Evolutionary conservation across 2,113 vertebrate species (phyloP).

Genomic region (Ornithorhynchus anatinus): DNA sequence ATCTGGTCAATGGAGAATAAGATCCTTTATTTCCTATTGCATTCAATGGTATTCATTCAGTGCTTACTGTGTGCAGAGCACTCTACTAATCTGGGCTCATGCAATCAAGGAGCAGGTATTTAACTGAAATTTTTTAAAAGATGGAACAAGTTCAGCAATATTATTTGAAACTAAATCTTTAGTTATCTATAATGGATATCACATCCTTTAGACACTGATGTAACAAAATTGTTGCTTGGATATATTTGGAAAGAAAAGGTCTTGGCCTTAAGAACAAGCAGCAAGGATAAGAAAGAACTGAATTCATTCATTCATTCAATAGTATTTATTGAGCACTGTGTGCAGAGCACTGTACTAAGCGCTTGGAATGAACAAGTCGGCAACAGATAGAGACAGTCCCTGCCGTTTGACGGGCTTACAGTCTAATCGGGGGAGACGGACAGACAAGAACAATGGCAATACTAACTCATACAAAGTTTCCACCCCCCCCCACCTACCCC

Average conservation of each 20-base stretch:
- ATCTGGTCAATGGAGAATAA: too few relatives aligned
- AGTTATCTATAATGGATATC: background rate
- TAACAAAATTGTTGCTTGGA: background rate
- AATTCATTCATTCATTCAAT: background rate
- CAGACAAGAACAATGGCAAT: too few relatives aligned
- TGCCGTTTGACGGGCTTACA: too few relatives aligned
- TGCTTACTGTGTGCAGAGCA: too few relatives aligned
- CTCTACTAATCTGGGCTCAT: too few relatives aligned
- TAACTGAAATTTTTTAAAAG: background rate
- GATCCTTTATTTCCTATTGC: background rate
- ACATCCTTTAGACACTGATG: background rate
- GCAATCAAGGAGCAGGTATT: background rate
- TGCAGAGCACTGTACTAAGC: too few relatives aligned
- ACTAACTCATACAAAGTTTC: background rate
- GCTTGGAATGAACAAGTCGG: too few relatives aligned
- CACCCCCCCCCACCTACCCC: too few relatives aligned
- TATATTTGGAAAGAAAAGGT: constrained; percentile 3
- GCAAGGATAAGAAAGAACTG: constrained; percentile 3
- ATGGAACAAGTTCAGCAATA: background rate
- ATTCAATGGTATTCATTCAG: too few relatives aligned
- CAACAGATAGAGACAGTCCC: too few relatives aligned
- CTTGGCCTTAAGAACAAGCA: background rate
- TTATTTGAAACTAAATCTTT: background rate
- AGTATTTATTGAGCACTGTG: too few relatives aligned
- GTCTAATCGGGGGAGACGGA: too few relatives aligned